Percentiles rank a stretch among this genome's conserved stretches.
Conservation (phyloP, 2,888 invertebrate species). For the Stramonita haemastoma region DNA sequence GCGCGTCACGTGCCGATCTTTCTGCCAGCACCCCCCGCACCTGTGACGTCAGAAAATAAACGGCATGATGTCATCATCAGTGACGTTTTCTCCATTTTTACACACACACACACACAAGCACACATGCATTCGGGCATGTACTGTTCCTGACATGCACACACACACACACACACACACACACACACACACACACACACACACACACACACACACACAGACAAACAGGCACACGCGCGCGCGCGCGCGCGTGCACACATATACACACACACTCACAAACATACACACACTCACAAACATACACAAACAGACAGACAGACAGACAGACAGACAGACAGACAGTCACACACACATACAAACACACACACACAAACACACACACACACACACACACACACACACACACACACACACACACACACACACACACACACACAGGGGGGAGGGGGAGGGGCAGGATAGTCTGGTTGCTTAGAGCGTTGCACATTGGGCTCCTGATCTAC, state of each 20-base stretch:
- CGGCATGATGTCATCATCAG: too few species aligned
- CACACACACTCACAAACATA: neutral
- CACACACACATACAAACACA: neutral
- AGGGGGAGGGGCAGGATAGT: too few species aligned
- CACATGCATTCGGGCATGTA: too few species aligned
- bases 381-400: neutral
- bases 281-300: neutral
- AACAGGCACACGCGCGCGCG: neutral
- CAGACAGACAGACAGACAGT: neutral
- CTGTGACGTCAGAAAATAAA: too few species aligned
- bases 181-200: neutral
- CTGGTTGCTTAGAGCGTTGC: too few species aligned
- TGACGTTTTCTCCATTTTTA: neutral
- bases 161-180: neutral
- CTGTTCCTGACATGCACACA: slow-evolving; percentile 2
- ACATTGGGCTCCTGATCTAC: too few species aligned
- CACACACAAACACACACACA: slow-evolving; percentile 6
- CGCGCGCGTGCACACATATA: neutral
- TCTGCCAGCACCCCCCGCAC: too few species aligned
- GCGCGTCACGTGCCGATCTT: too few species aligned
- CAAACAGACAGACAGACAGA: neutral
- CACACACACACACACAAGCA: neutral
- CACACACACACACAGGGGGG: neutral
- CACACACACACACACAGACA: neutral
- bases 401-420: slow-evolving; percentile 5